These are phyloP conservation scores for Penaeus chinensis DNA, from an alignment of 1,140 invertebrate species.

Conservation along the genomic window DNA sequence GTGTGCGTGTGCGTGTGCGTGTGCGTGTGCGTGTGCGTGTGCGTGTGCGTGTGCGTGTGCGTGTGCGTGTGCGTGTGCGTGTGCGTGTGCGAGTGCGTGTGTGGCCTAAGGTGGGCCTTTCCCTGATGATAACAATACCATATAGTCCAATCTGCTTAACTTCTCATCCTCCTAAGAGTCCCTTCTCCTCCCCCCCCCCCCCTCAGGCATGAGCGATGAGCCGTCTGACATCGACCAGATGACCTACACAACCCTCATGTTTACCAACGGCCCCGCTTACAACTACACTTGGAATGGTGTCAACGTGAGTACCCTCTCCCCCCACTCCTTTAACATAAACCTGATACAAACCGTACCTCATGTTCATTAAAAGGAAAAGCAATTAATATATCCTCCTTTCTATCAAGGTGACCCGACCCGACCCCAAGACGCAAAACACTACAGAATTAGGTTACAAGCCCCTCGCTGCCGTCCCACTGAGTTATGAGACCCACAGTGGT, in stretches of 20 bases:
- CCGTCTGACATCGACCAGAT: constrained; percentile 33
- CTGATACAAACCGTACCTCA: neutral
- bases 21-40: no score
- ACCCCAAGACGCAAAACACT: constrained; percentile 75
- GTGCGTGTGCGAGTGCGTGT: neutral
- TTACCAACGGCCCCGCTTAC: constrained; percentile 65
- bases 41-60: no score
- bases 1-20: no score
- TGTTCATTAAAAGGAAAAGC: no score
- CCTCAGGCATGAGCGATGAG: constrained; percentile 3
- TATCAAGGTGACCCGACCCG: constrained; percentile 68
- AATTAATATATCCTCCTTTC: neutral
- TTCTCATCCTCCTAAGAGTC: no score
- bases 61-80: neutral
- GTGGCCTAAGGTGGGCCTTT: neutral
- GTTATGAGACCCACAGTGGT: constrained; percentile 81
- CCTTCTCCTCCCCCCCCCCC: neutral
- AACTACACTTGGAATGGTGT: constrained; percentile 67
- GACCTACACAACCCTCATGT: constrained; percentile 66
- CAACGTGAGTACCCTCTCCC: constrained; percentile 65
- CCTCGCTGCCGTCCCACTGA: constrained; percentile 74
- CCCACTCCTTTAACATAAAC: neutral
- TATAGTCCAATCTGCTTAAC: no score
- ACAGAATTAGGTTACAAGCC: constrained; percentile 75
- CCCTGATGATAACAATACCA: neutral